Conservation (phyloP, 1,140 invertebrate genomes). For the Leguminivora glycinivorella region DNA sequence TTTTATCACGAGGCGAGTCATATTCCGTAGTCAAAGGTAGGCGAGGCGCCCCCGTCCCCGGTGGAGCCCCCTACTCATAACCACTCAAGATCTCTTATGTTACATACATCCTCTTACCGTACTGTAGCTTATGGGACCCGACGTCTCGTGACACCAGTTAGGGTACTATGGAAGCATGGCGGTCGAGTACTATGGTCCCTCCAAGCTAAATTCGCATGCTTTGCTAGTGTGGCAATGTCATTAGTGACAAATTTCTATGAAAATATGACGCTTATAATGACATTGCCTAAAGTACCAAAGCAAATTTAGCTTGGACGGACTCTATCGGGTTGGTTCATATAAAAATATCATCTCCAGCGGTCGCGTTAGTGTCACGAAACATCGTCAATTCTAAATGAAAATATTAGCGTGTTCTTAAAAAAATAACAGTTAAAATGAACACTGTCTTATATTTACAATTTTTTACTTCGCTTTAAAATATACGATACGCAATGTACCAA, state of each 20-base stretch:
- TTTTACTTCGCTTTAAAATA: constrained; percentile 58
- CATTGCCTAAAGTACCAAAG: too few species aligned
- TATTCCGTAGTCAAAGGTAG: constrained; percentile 37
- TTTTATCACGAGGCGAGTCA: constrained; percentile 59
- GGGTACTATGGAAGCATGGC: constrained; percentile 32
- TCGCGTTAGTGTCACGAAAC: constrained; percentile 32
- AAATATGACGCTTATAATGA: too few species aligned
- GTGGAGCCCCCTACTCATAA: neutral
- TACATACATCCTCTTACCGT: constrained; percentile 22
- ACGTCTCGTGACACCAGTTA: constrained; percentile 18
- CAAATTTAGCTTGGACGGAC: too few species aligned
- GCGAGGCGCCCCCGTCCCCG: constrained; percentile 8
- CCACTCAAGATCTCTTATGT: constrained; percentile 30
- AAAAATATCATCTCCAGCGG: constrained; percentile 37
- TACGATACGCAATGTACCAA: constrained; percentile 63
- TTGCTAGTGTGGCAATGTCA: too few species aligned
- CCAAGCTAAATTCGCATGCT: too few species aligned
- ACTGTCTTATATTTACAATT: constrained; percentile 71
- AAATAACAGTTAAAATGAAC: constrained; percentile 67
- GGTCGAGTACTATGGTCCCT: constrained; percentile 21
- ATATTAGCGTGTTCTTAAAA: constrained; percentile 52
- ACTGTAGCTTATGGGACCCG: neutral
- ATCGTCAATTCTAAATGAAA: constrained; percentile 34
- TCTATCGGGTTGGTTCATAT: constrained; percentile 32
- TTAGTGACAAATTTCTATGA: too few species aligned